Percentiles rank a stretch among this genome's conserved stretches.
phyloP scores from a whole-genome alignment of 2,113 vertebrate genomes.

The Eulemur rufifrons region DNA sequence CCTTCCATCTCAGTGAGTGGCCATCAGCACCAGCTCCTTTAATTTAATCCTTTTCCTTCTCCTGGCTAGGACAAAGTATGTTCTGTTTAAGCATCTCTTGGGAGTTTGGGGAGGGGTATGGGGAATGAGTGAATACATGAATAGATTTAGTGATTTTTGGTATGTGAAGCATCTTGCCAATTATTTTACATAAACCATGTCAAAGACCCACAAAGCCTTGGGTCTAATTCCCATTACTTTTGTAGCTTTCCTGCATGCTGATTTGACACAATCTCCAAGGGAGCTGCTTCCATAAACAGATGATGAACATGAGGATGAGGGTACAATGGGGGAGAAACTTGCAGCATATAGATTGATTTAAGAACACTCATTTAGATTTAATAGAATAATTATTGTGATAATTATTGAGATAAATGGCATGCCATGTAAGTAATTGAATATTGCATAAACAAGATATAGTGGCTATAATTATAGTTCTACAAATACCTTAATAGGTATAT shows the following conservation, averaged over 20 bases:
- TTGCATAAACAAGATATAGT: conserved; percentile 66
- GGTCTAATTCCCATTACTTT: background rate
- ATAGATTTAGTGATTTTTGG: conserved; percentile 50
- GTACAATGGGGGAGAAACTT: background rate
- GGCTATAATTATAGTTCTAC: conserved; percentile 56
- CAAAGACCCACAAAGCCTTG: conserved; percentile 2
- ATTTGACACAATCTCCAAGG: background rate
- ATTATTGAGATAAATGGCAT: conserved; percentile 73
- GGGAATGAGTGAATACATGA: background rate
- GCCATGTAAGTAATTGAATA: conserved; percentile 63
- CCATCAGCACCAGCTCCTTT: conserved; percentile 7
- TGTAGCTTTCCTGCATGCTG: background rate
- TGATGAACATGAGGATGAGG: background rate
- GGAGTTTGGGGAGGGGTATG: background rate
- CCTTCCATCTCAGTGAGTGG: background rate
- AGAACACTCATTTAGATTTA: conserved; percentile 46
- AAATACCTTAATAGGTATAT: conserved; percentile 59
- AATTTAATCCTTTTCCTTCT: conserved; percentile 27
- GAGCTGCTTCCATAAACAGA: background rate
- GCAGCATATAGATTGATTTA: conserved; percentile 45
- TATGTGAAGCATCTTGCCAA: conserved; percentile 15
- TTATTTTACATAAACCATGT: conserved; percentile 56
- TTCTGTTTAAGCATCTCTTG: conserved; percentile 48
- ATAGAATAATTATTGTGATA: conserved; percentile 65
- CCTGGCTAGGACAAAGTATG: background rate